Evolutionary conservation across 2,797 vertebrate genomes (phyloP), one percentile per base, ranked within the genome.

Genomic region (Enteromius trimaculatus): DNA sequence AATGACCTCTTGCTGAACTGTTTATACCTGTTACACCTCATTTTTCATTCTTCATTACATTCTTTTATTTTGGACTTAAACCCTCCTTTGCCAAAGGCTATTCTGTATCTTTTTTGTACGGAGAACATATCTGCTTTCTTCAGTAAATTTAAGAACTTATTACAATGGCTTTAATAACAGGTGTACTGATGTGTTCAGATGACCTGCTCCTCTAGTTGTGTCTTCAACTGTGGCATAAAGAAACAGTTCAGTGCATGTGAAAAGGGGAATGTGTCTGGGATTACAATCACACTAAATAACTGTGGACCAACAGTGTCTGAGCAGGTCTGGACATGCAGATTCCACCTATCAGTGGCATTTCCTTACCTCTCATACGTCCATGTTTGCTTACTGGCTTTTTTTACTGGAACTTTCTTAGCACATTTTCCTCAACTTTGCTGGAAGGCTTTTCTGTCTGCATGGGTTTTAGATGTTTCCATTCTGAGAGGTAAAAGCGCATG

Each of bases 261-360:
- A 79, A 51, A 66, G 77, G 29, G 58, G 34, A 60, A 31, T 47
- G 29, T 71, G 31, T 74, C 60, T 89, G 14, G 81, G 90, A 80
- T 88, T 34, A 68, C 26, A 84, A 85, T 71, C 82, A 80, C 74
- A 80, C 83, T 77, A 64, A 84, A 84, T 80, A 77, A 77, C 81
- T 83, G 70, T 72, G 72, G 60, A 49, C 89, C 90, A 91, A 82
- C 91, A 90, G 88, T 93, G 93, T 94, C 85, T 82, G 86, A 91
- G 92, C 94, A 93, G 89, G 95, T 91, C 92, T 89, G 90, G 88
- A 88, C 88, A 84, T 83, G 89, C 84, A 85, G 47, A 86, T 91
- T 85, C 93, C 90, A 88, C 90, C 86, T 86, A 55, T 60, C 64
- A 69, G 49, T 83, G 81, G 83, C 87, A 86, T 85, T 75, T 84